Base-by-base conservation (phyloP, 2,797 vertebrate species). In the Notoglanidium macrostoma region DNA sequence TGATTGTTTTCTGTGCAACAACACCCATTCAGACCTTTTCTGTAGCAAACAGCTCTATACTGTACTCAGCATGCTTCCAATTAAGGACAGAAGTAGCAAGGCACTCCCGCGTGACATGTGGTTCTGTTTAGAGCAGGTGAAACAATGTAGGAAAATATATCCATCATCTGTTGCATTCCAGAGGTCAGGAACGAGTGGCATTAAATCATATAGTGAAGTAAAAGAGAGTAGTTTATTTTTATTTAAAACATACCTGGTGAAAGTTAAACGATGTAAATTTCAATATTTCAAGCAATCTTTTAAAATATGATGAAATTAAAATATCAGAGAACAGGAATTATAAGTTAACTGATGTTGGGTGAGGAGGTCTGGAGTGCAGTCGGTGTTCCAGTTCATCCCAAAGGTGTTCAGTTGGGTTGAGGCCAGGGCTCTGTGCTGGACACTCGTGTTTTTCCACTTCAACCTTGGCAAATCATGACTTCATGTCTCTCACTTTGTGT, bases 91-190 rank as follows among this genome's bases (percentile, higher is more conserved):
- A 94, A 92, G 85, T 73, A 35, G 92, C 89, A 87, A 94, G 93
- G 93, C 94, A 80, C 92, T 92, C 90, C 91, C 92, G 91, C 85
- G 76, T 90, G 82, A 93, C 96, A 96, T 96, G 94, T 96, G 95
- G 94, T 96, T 96, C 94, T 91, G 90, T 95, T 96, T 96, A 96
- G 94, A 96, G 95, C 96, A 96, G 96, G 96, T 96, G 95, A 96
- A 96, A 96, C 95, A 95, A 96, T 96, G 95, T 95, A 94, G 95
- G 95, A 96, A 96, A 96, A 95, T 95, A 95, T 94, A 95, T 96
- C 95, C 91, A 91, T 95, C 95, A 95, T 95, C 92, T 92, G 89
- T 91, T 89, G 93, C 95, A 96, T 96, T 96, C 95, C 95, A 94
- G 91, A 92, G 93, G 92, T 93, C 94, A 91, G 92, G 91, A 92